A percentile compares a stretch with the other conserved stretches of the same genome.
Conservation (phyloP, 2,797 vertebrate genomes). For the Sebastes hubbsi region DNA sequence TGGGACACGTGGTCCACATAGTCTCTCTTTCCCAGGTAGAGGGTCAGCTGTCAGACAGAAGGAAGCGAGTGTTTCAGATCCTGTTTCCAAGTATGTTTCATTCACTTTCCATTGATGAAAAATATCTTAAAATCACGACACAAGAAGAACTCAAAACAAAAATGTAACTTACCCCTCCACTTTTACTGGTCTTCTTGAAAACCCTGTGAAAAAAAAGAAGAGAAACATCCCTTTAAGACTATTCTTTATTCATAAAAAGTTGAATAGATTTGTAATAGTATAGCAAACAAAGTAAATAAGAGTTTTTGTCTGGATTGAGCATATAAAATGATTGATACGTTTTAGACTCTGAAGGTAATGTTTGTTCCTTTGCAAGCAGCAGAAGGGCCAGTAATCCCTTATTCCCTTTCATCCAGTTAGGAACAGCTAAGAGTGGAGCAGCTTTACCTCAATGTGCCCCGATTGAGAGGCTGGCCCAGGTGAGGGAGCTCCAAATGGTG, state of each 20-base stretch:
- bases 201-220: constrained; percentile 78
- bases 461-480: constrained; percentile 53
- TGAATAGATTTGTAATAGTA: background rate
- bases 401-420: constrained; percentile 59
- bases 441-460: constrained; percentile 53
- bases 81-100: background rate
- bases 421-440: constrained; percentile 62
- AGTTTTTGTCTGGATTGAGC: constrained; percentile 1
- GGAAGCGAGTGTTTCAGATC: background rate
- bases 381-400: constrained; percentile 59
- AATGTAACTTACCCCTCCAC: constrained; percentile 83
- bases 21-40: constrained; percentile 91
- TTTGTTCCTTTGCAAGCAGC: background rate
- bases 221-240: background rate
- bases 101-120: background rate
- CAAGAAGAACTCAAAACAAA: background rate
- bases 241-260: background rate
- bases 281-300: background rate
- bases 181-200: constrained; percentile 92
- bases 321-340: constrained; percentile 9
- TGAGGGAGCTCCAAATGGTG: constrained; percentile 31
- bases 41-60: constrained; percentile 82
- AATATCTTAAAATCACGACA: background rate
- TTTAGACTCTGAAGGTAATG: constrained; percentile 18
- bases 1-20: constrained; percentile 86